phyloP scores from a whole-genome alignment of 2,888 invertebrate species.

The Napeogenes sylphis region DNA sequence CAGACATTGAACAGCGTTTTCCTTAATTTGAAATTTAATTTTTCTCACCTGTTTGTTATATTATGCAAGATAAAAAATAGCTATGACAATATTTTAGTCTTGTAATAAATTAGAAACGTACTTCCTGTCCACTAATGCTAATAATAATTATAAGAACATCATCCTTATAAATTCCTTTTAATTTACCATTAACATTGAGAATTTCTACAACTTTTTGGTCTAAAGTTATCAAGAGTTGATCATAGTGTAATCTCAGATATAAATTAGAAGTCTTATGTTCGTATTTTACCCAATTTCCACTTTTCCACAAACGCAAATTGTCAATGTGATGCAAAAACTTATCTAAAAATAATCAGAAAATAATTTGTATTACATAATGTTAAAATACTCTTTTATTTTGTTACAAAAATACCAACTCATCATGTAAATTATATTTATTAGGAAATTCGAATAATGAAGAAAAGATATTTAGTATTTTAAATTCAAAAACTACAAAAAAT shows the following conservation, averaged over 20 bases:
- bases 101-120: conserved; percentile 31
- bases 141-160: conserved; percentile 56
- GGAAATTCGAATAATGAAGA: too few relatives aligned
- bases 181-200: conserved; percentile 51
- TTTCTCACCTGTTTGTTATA: conserved; percentile 47
- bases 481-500: too few relatives aligned
- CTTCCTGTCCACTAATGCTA: conserved; percentile 40
- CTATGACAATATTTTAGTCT: too few relatives aligned
- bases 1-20: conserved; percentile 40
- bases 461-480: too few relatives aligned
- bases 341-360: conserved; percentile 12
- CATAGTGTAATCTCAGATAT: conserved; percentile 46
- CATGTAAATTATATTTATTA: too few relatives aligned
- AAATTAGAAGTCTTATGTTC: conserved; percentile 36
- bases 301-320: conserved; percentile 57
- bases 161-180: conserved; percentile 60
- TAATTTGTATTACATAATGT: too few relatives aligned
- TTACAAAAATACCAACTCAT: too few relatives aligned
- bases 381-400: too few relatives aligned
- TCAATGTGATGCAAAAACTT: conserved; percentile 40
- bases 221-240: conserved; percentile 53
- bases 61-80: conserved; percentile 9
- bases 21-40: conserved; percentile 59
- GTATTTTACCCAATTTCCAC: conserved; percentile 50
- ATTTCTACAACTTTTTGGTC: conserved; percentile 55